Base-by-base conservation (phyloP, 2,888 invertebrate species). In the Galeopsomyia nigrocyanea region DNA sequence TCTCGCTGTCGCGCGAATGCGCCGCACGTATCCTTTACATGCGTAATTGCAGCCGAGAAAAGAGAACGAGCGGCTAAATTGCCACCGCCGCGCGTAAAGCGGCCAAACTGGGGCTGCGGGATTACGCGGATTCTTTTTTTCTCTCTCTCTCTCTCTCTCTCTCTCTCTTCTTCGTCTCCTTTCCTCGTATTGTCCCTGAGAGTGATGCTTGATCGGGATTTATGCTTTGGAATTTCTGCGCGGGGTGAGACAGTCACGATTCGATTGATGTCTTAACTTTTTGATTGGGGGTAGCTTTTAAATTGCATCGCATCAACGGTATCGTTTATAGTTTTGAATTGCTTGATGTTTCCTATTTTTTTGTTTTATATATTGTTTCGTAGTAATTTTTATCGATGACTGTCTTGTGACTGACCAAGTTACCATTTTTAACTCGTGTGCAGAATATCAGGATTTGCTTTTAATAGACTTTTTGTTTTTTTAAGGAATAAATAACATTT, bases 1-100 rank as follows among this genome's bases (percentile, higher is more conserved):
- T 19, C 47, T 16, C n/a, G 51, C 61, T 51, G 47, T 55, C 57
- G 50, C 63, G 50, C 63, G 50, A 19, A 22, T 14, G 31, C 17
- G 31, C n/a, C 19, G 10, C 19, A 53, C n/a, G 47, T 39, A 63
- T 65, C 65, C 70, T 71, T 71, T 71, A 71, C 71, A 71, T 65
- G 71, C 71, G 71, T 71, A 71, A 71, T 66, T 66, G 71, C 65
- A 51, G 19, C 55, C 26, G 53, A 46, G 26, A 6, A 26, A 26
- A 62, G 56, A 31, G 55, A 3, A 10, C 39, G 39, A 39, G 56
- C 31, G 49, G 21, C 22, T 13, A 64, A 70, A 57, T 60, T 60
- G 65, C 53, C 5, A 39, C 7, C 57, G n/a, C 17, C 13, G 47
- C 58, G 26, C 26, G 26, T 26, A 26, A 5, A 26, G 3, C 26